Evolutionary conservation across 2,888 invertebrate species (phyloP), one percentile per base, ranked within the genome.

Genomic region (Eupeodes luniger): DNA sequence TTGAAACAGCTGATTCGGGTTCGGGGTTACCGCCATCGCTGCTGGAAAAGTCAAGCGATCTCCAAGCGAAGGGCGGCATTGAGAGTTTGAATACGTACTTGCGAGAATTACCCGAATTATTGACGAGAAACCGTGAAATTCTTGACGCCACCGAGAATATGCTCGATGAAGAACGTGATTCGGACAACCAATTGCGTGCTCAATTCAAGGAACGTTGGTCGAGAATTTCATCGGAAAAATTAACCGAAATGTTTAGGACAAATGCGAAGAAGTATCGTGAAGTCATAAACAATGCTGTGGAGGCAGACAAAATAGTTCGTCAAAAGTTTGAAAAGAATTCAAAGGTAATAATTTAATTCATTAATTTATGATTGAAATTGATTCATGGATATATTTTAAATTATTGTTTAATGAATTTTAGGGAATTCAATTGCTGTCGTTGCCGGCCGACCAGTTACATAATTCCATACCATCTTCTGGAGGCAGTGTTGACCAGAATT

Each of bases 171-270:
- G 99, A 99, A 94, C 96, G 96, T 90, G 96, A 96, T 90, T 97
- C 98, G 1, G 99, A 99, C 93, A 96, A 96, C 91, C 96, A 97
- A 91, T 94, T 99, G 90, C 95, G 98, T 83, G 94, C 94, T 61
- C 99, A 99, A 94, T 99, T 99, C 93, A 98, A 97, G 91, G 97
- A 97, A 89, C 96, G 96, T 89, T 99, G 99, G 99, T 96, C 96
- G 1, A 96, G 99, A 91, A 98, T 98, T 36, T 95, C 97, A 1
- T 99, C 99, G 0, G 96, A 95, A 36, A 96, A 96, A 92, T 95
- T 99, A 80, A 99, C 99, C 0, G 97, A 97, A 92, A 97, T 98
- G 92, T 97, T 99, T 93, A 95, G 96, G 90, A 95, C 96, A 74
- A 99, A 99, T 94, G 95, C 97, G n/a, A 95, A 96, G 91, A 99